Conservation (phyloP, 2,797 vertebrate species). For the Prionace glauca region DNA sequence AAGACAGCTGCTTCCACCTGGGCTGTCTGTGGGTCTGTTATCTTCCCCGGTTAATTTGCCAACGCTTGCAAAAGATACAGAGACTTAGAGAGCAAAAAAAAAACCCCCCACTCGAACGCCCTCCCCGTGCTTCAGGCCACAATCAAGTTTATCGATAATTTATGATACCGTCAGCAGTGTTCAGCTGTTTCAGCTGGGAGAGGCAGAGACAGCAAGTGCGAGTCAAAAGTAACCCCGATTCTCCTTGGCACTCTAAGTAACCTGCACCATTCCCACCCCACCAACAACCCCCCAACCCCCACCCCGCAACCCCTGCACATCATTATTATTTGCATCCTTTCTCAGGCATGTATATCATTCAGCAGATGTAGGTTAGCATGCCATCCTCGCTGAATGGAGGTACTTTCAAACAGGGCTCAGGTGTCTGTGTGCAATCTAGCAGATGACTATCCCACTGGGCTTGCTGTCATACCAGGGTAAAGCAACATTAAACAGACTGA, state of each 20-base stretch:
- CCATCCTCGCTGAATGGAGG: background rate
- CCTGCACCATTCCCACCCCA: background rate
- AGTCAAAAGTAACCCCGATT: background rate
- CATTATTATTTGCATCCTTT: background rate
- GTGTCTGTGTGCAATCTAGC: slow-evolving; percentile 3
- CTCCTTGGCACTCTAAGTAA: background rate
- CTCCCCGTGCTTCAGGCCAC: slow-evolving; percentile 60
- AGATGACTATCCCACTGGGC: slow-evolving; percentile 4
- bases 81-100: slow-evolving; percentile 47
- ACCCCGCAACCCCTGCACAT: background rate
- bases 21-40: slow-evolving; percentile 46
- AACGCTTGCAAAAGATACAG: slow-evolving; percentile 45
- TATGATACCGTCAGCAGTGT: slow-evolving; percentile 46
- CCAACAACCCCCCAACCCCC: no score
- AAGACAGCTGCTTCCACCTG: slow-evolving; percentile 54
- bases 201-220: slow-evolving; percentile 38
- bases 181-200: slow-evolving; percentile 42
- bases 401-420: slow-evolving; percentile 7
- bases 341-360: background rate
- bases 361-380: background rate
- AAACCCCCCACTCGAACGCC: slow-evolving; percentile 40
- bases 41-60: slow-evolving; percentile 40
- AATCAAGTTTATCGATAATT: slow-evolving; percentile 55
- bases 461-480: background rate
- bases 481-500: slow-evolving; percentile 12